Conservation (phyloP, 2,888 invertebrate species). For the Lycaena phlaeas region DNA sequence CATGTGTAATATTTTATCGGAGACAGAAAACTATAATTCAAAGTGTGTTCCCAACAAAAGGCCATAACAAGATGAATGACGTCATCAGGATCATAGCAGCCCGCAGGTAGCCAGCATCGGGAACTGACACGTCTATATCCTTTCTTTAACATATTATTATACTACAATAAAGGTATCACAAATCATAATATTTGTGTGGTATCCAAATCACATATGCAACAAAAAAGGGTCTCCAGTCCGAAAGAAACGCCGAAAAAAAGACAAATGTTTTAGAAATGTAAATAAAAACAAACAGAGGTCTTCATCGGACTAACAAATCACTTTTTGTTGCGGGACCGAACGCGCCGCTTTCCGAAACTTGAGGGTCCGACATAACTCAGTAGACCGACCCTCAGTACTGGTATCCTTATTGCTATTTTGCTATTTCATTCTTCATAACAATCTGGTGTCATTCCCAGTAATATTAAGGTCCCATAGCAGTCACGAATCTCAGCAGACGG, state of each 20-base stretch:
- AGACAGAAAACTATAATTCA: too few species aligned
- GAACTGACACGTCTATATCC: too few species aligned
- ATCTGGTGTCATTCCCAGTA: too few species aligned
- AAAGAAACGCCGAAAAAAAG: slow-evolving; percentile 15
- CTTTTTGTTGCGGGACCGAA: slow-evolving; percentile 36
- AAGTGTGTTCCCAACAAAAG: too few species aligned
- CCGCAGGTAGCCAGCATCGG: too few species aligned
- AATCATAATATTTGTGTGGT: slow-evolving; percentile 3
- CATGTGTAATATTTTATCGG: too few species aligned
- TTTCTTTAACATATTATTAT: not conserved
- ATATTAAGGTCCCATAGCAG: too few species aligned
- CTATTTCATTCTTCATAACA: too few species aligned
- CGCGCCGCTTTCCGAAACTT: slow-evolving; percentile 22
- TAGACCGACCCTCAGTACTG: slow-evolving; percentile 18
- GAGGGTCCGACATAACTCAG: slow-evolving; percentile 33
- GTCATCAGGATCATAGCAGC: too few species aligned
- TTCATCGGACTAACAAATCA: slow-evolving; percentile 55
- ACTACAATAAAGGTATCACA: not conserved
- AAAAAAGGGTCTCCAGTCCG: slow-evolving; percentile 7
- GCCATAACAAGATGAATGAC: too few species aligned
- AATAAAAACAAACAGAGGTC: slow-evolving; percentile 46
- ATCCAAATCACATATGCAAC: not conserved
- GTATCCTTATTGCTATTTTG: too few species aligned
- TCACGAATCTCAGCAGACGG: too few species aligned
- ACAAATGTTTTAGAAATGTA: slow-evolving; percentile 21